phyloP scores from a whole-genome alignment of 2,888 invertebrate species.

The Elysia crispata region DNA sequence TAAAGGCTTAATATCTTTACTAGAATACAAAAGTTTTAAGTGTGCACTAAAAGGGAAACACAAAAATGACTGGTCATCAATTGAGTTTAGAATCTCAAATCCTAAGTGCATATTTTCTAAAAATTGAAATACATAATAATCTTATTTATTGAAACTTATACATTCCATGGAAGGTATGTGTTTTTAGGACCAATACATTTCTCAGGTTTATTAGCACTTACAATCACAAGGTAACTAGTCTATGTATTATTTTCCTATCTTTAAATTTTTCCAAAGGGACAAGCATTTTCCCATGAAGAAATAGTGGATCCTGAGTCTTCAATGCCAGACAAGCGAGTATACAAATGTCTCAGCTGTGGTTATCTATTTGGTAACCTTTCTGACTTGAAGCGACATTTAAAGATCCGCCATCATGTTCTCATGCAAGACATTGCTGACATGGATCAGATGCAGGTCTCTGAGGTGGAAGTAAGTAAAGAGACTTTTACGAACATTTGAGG shows the following conservation, averaged over 20 bases:
- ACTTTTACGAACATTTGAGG: too few species aligned
- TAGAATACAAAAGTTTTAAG: too few species aligned
- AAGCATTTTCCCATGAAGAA: constrained; percentile 45
- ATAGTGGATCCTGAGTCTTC: neutral
- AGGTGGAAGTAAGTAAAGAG: constrained; percentile 50
- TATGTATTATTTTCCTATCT: neutral
- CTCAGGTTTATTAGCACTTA: neutral
- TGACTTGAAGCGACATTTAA: constrained; percentile 75
- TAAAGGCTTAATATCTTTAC: too few species aligned
- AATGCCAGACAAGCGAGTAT: constrained; percentile 55
- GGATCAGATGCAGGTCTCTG: constrained; percentile 56
- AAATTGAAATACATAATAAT: too few species aligned
- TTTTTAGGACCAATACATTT: too few species aligned
- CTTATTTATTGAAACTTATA: too few species aligned
- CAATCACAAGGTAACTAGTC: neutral
- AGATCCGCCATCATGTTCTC: constrained; percentile 69
- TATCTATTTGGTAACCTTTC: constrained; percentile 76
- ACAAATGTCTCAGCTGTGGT: constrained; percentile 75
- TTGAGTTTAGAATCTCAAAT: too few species aligned
- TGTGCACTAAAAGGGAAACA: too few species aligned
- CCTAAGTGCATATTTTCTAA: too few species aligned
- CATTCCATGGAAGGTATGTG: too few species aligned
- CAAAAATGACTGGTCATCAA: too few species aligned
- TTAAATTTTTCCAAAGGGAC: constrained; percentile 21
- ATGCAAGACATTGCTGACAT: constrained; percentile 65